phyloP scores from a whole-genome alignment of 1,140 invertebrate genomes.

The Atta colombica region DNA sequence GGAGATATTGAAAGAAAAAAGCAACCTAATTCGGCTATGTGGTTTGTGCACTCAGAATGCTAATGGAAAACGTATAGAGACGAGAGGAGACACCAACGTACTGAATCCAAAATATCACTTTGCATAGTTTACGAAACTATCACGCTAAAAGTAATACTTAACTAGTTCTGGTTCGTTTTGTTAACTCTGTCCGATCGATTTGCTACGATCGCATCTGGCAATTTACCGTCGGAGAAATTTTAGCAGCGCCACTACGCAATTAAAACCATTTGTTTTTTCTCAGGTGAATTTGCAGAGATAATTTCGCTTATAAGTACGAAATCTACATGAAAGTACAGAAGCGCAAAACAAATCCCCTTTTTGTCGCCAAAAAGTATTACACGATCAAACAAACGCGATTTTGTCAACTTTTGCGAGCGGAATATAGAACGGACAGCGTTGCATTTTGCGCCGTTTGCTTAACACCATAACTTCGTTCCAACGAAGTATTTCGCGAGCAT shows the following conservation, averaged over 20 bases:
- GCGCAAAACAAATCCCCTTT: slow-evolving; percentile 8
- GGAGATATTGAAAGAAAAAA: slow-evolving; percentile 21
- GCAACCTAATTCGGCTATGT: slow-evolving; percentile 25
- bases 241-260: background rate
- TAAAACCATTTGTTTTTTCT: background rate
- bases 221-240: background rate
- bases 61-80: slow-evolving; percentile 34
- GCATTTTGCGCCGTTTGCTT: slow-evolving; percentile 1
- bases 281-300: slow-evolving; percentile 14
- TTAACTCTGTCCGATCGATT: slow-evolving; percentile 15
- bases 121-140: slow-evolving; percentile 43
- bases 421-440: background rate
- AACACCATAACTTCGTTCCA: background rate
- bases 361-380: background rate
- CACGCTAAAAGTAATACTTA: slow-evolving; percentile 30
- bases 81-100: background rate
- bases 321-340: background rate
- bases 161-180: background rate
- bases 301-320: background rate
- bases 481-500: background rate
- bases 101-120: slow-evolving; percentile 57
- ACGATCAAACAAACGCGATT: background rate
- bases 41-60: slow-evolving; percentile 45
- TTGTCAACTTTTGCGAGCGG: slow-evolving; percentile 7
- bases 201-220: no score